Base-by-base conservation (phyloP, 2,113 vertebrate species). In the Ptilorrhoa leucosticta region DNA sequence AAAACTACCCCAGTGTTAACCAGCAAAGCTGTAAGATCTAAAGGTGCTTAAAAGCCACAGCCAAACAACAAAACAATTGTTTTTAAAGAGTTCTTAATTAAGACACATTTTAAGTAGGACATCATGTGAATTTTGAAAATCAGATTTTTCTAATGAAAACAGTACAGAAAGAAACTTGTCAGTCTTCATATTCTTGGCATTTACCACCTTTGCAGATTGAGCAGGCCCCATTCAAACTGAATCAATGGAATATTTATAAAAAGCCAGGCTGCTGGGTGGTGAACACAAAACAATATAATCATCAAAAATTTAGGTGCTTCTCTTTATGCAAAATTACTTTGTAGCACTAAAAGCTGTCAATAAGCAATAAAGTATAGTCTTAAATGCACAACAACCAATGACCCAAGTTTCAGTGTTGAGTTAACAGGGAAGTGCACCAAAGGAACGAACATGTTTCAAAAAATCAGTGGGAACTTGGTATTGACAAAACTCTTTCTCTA, bases 21-120 rank as follows among this genome's bases (percentile, higher is more conserved):
- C 65, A 78, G 28, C 42, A 83, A 53, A 77, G 30, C 20, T 63
- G 17, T 66, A 44, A 71, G 10, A 24, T 61, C 42, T 93, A 79
- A 70, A 91, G 31, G 40, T 75, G 39, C 21, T 75, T 95, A 86
- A 83, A 93, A 90, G 56, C 77, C 84, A 92, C 40, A 92, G n/a
- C 16, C 73, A 53, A 82, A 7, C 19, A 65, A 93, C 22, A 90
- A 91, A 86, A 31, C 6, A 37, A 45, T 57, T 44, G 10, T 56
- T 89, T 84, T 40, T 54, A 27, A 71, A 54, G 19, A 26, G 14
- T 40, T 69, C 20, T 85, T 28, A 40, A 83, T 23, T 40, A 47
- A 84, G 33, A 39, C 13, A 48, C 1, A 28, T 16, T 76, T 66
- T 64, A 81, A 40, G 9, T 44, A 76, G 13, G 33, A 60, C 16